Evolutionary conservation across 2,888 invertebrate species (phyloP).

Genomic region (Andrena haemorrhoa): DNA sequence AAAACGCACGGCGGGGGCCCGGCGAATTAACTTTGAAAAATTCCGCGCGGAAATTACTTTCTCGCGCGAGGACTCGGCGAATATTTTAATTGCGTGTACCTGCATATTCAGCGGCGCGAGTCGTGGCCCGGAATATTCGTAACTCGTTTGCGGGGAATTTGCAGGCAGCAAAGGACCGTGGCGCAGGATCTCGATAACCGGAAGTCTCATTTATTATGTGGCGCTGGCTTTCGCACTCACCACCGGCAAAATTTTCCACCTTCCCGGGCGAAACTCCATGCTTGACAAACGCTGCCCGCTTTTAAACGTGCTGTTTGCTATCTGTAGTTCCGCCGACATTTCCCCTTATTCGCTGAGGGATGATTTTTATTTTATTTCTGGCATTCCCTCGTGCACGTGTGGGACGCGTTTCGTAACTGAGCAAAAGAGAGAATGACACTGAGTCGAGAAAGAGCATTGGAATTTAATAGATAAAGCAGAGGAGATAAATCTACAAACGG

Average conservation of each 20-base stretch:
- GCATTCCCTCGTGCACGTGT: too few species aligned
- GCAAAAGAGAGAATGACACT: too few species aligned
- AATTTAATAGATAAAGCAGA: too few species aligned
- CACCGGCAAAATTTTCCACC: constrained; percentile 5
- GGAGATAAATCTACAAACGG: too few species aligned
- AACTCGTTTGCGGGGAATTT: constrained; percentile 38
- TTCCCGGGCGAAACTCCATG: not conserved
- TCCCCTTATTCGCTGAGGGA: not conserved
- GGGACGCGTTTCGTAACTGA: too few species aligned
- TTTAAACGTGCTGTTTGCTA: not conserved
- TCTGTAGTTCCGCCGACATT: not conserved
- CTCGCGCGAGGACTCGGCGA: constrained; percentile 9
- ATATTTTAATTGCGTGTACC: constrained; percentile 39
- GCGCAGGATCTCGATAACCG: constrained; percentile 44
- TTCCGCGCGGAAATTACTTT: constrained; percentile 42
- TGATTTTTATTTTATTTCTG: not conserved
- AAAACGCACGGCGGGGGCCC: constrained; percentile 22
- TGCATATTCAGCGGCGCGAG: constrained; percentile 21
- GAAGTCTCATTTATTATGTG: constrained; percentile 49
- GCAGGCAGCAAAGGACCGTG: constrained; percentile 21
- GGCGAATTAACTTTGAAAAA: constrained; percentile 41
- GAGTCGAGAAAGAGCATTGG: too few species aligned
- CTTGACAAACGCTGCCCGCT: not conserved
- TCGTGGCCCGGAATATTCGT: constrained; percentile 26
- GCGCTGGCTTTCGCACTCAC: constrained; percentile 10